These are phyloP conservation scores for Magallana gigas DNA, from an alignment of 1,140 invertebrate genomes.

Conservation along the genomic window DNA sequence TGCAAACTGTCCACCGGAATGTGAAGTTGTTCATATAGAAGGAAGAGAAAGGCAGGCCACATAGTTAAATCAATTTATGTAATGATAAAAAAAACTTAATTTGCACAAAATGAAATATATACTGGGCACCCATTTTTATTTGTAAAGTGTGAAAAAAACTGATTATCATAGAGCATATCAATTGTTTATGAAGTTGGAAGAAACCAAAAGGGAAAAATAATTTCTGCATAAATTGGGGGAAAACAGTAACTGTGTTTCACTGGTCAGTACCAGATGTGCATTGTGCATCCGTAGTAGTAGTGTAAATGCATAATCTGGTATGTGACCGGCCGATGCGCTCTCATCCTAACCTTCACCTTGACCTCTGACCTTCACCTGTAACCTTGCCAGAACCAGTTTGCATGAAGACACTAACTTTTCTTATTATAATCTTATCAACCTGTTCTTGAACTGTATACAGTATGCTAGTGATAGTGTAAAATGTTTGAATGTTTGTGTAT, in stretches of 20 bases:
- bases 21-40: background rate
- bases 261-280: conserved; percentile 91
- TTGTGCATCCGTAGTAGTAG: conserved; percentile 91
- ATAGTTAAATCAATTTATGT: background rate
- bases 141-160: background rate
- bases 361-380: conserved; percentile 55
- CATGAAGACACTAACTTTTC: conserved; percentile 24
- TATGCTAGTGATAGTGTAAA: background rate
- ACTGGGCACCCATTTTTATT: background rate
- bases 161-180: background rate
- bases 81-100: background rate
- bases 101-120: conserved; percentile 5
- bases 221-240: background rate
- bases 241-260: conserved; percentile 32
- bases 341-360: conserved; percentile 57
- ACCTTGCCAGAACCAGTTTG: conserved; percentile 43
- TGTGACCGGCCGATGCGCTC: conserved; percentile 85
- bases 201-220: background rate
- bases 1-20: background rate
- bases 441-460: background rate
- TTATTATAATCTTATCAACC: background rate
- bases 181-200: background rate
- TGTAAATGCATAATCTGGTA: conserved; percentile 99
- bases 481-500: background rate
- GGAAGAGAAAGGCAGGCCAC: conserved; percentile 27